phyloP scores from a whole-genome alignment of 2,113 vertebrate species.

The Ellobius talpinus region DNA sequence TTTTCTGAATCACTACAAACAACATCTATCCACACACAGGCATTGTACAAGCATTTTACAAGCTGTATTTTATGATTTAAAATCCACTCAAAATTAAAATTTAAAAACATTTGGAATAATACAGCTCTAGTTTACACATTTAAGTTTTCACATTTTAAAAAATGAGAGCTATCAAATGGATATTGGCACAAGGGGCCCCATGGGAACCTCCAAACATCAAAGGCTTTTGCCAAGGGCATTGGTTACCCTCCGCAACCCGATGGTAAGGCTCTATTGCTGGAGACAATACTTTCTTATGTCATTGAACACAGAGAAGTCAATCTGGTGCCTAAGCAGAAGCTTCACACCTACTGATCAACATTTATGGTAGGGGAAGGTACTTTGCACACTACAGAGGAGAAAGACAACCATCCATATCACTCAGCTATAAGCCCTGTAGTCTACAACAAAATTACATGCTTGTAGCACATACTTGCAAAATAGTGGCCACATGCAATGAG shows the following conservation, averaged over 20 bases:
- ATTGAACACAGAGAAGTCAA: too few species aligned
- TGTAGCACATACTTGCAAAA: not conserved
- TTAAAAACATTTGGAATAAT: not conserved
- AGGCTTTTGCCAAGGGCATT: not conserved
- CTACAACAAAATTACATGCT: not conserved
- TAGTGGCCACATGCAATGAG: not conserved
- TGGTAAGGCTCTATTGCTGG: not conserved
- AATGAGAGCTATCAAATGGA: not conserved
- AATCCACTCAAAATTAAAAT: not conserved
- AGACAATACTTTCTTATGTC: not conserved
- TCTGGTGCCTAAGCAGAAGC: not conserved
- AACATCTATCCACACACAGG: not conserved
- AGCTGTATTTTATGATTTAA: not conserved
- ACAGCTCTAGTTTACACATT: not conserved
- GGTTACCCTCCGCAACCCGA: not conserved
- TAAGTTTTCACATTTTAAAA: not conserved
- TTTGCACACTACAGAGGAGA: not conserved
- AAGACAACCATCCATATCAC: not conserved
- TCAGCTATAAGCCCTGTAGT: not conserved
- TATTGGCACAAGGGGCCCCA: not conserved
- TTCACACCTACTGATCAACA: not conserved
- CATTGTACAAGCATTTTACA: not conserved
- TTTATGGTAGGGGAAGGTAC: not conserved
- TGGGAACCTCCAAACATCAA: not conserved
- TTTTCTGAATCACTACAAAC: not conserved